Conservation (phyloP, 2,113 vertebrate species). For the Cyphomyrus plagiostoma region DNA sequence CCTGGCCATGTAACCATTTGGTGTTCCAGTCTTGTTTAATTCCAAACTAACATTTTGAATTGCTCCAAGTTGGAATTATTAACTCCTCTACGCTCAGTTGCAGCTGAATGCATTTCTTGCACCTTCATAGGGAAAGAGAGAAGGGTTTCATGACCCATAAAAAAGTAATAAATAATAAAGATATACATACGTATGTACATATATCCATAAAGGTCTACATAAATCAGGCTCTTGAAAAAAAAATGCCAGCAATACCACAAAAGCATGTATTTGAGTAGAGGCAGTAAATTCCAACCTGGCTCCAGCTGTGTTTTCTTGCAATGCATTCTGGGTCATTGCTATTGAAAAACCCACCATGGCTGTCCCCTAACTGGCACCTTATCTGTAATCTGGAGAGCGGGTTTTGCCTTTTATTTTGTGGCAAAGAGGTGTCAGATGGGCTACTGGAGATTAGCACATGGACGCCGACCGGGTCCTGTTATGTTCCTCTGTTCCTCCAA, state of each 20-base stretch:
- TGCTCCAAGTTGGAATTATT: background rate
- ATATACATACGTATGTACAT: background rate
- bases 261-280: background rate
- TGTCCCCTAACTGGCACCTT: background rate
- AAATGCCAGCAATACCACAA: conserved; percentile 1
- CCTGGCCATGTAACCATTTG: background rate
- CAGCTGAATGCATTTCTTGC: background rate
- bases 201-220: background rate
- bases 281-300: conserved; percentile 28
- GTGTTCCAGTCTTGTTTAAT: background rate
- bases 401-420: conserved; percentile 34
- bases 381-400: conserved; percentile 34
- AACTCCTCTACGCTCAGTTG: background rate
- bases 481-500: conserved; percentile 23
- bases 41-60: background rate
- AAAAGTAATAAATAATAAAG: background rate
- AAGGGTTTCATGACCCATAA: background rate
- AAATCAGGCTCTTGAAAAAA: conserved; percentile 18
- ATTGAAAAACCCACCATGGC: conserved; percentile 11
- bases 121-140: background rate
- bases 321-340: conserved; percentile 26
- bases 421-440: conserved; percentile 25
- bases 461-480: conserved; percentile 29
- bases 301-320: conserved; percentile 30
- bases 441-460: conserved; percentile 38